Conservation (phyloP, 2,888 invertebrate species). For the Amphipyra tragopoginis region DNA sequence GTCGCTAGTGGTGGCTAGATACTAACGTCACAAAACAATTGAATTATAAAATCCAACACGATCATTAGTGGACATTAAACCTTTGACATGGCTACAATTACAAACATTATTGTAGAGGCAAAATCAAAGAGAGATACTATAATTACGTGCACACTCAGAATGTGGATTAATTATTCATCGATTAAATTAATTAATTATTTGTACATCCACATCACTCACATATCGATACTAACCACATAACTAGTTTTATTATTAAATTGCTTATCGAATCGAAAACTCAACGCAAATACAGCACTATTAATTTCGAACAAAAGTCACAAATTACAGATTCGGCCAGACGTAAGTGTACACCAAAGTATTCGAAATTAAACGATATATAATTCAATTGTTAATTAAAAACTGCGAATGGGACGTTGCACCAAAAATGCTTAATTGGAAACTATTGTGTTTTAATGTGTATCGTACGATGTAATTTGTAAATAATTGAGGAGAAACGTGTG, state of each 20-base stretch:
- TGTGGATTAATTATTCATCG: too few relatives aligned
- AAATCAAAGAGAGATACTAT: too few relatives aligned
- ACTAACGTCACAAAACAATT: too few relatives aligned
- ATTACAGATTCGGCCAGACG: conserved; percentile 54
- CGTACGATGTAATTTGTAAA: conserved; percentile 58
- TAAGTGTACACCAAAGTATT: conserved; percentile 49
- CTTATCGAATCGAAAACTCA: conserved; percentile 34
- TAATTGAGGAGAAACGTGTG: conserved; percentile 51
- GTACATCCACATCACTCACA: conserved; percentile 9
- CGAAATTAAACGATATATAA: conserved; percentile 61
- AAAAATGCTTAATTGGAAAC: conserved; percentile 62
- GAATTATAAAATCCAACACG: too few relatives aligned
- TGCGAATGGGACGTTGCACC: conserved; percentile 43
- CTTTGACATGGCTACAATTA: too few relatives aligned
- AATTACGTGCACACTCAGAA: too few relatives aligned
- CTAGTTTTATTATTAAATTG: conserved; percentile 43
- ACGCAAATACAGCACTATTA: conserved; percentile 40
- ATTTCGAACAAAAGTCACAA: conserved; percentile 55
- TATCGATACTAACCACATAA: conserved; percentile 33
- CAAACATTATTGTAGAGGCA: too few relatives aligned
- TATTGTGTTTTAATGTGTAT: conserved; percentile 62
- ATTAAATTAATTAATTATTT: neutral
- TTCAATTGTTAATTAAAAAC: conserved; percentile 63
- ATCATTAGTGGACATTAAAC: too few relatives aligned
- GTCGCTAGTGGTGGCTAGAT: too few relatives aligned